These are phyloP conservation scores for Nyctibius grandis DNA, from an alignment of 2,797 vertebrate genomes.

Conservation along the genomic window DNA sequence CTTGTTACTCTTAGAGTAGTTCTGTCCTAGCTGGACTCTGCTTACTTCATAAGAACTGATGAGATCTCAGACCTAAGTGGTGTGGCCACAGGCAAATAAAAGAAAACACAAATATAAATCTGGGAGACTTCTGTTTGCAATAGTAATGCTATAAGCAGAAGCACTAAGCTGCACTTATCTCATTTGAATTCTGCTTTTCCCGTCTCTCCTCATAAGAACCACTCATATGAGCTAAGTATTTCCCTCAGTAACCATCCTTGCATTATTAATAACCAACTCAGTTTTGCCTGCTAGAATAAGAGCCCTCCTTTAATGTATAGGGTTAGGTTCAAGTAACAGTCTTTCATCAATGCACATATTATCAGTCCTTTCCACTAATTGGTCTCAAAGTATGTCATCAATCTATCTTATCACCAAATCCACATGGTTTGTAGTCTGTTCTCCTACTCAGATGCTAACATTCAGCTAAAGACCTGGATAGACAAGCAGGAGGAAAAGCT, in stretches of 20 bases:
- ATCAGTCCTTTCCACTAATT: conserved; percentile 1
- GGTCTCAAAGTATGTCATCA: neutral
- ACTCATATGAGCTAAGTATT: conserved; percentile 20
- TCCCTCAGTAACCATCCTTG: conserved; percentile 37
- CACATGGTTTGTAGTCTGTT: neutral
- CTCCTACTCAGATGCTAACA: neutral
- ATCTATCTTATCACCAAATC: conserved; percentile 7
- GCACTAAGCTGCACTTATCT: conserved; percentile 8
- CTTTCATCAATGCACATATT: neutral
- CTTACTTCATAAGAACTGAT: neutral
- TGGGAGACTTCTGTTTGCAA: neutral
- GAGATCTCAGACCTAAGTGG: neutral
- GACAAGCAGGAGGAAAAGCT: neutral
- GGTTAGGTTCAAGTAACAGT: neutral
- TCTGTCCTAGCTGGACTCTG: neutral
- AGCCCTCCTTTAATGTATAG: conserved; percentile 15
- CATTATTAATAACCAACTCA: conserved; percentile 53
- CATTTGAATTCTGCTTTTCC: conserved; percentile 25
- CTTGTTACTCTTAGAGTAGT: neutral
- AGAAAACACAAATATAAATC: neutral
- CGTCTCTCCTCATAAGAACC: conserved; percentile 25
- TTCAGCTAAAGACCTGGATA: neutral
- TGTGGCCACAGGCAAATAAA: neutral
- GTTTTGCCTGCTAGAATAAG: conserved; percentile 34
- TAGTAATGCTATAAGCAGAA: neutral